phyloP scores from a whole-genome alignment of 53 echinoderm and acorn worm genomes.

The Mesocentrotus franciscanus region DNA sequence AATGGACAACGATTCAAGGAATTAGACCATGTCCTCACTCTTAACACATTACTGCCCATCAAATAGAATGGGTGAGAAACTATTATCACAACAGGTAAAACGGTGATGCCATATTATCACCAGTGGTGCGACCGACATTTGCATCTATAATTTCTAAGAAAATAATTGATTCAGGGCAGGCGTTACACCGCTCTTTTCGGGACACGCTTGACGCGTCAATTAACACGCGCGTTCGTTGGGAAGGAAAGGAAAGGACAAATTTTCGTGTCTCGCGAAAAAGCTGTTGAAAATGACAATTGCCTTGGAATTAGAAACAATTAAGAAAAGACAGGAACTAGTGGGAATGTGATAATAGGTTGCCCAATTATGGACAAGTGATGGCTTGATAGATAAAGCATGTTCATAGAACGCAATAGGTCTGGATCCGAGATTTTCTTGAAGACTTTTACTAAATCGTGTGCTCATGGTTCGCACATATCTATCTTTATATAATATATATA shows the following conservation, averaged over 20 bases:
- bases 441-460: too few species aligned
- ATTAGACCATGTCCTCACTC: not conserved
- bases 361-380: not conserved
- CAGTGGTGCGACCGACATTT: not conserved
- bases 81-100: not conserved
- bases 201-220: not conserved
- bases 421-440: too few species aligned
- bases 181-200: not conserved
- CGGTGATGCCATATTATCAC: not conserved
- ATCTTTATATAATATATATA: too few species aligned
- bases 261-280: slow-evolving; percentile 3
- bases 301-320: not conserved
- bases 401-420: not conserved
- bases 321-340: not conserved
- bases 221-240: slow-evolving; percentile 1
- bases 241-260: slow-evolving; percentile 33
- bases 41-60: not conserved
- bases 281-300: not conserved
- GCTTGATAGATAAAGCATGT: slow-evolving; percentile 15
- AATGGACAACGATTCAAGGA: not conserved
- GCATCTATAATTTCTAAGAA: not conserved
- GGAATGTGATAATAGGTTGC: slow-evolving; percentile 23
- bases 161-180: not conserved
- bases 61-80: not conserved
- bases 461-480: too few species aligned